phyloP scores from a whole-genome alignment of 2,888 invertebrate genomes.

The Apotomis betuletana region DNA sequence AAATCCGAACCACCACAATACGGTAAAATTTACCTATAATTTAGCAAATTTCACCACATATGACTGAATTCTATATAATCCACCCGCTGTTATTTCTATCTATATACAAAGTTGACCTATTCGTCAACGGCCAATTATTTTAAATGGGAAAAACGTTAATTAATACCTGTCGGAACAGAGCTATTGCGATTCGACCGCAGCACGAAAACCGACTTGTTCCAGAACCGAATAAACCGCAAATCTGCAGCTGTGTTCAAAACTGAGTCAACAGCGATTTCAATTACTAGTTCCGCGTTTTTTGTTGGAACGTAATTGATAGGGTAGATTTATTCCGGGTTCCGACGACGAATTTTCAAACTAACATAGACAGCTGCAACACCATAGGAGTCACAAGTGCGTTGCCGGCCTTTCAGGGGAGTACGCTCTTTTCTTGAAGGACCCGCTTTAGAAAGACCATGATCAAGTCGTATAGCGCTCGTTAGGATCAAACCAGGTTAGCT shows the following conservation, averaged over 20 bases:
- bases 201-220: constrained; percentile 28
- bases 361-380: too few species aligned
- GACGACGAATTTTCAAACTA: neutral
- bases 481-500: too few species aligned
- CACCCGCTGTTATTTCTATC: neutral
- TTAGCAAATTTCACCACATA: too few species aligned
- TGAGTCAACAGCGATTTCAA: constrained; percentile 11
- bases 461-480: too few species aligned
- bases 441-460: too few species aligned
- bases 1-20: too few species aligned
- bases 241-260: constrained; percentile 18
- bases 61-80: neutral
- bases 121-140: constrained; percentile 28
- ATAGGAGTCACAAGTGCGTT: too few species aligned
- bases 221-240: constrained; percentile 19
- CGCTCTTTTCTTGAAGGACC: too few species aligned
- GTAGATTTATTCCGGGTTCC: neutral
- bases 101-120: constrained; percentile 6
- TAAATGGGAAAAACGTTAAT: constrained; percentile 23
- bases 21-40: too few species aligned
- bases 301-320: neutral
- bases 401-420: too few species aligned
- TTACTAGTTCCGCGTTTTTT: constrained; percentile 5
- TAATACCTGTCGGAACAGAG: constrained; percentile 22
- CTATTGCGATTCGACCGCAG: constrained; percentile 21